Evolutionary conservation across 2,113 vertebrate species (phyloP).

Genomic region (Petrocephalus microphthalmus): DNA sequence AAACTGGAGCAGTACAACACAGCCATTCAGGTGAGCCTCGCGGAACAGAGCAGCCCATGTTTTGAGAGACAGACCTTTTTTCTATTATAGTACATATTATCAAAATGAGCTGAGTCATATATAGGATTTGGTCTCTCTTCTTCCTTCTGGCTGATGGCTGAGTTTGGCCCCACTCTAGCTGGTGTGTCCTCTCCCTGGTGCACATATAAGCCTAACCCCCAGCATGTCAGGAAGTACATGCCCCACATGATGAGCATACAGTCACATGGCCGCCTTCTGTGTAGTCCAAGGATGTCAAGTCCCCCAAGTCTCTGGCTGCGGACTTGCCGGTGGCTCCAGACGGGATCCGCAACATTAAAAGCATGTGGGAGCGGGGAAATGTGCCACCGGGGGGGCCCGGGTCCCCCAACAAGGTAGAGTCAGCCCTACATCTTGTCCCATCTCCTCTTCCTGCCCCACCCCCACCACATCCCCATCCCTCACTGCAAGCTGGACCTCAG

Average conservation of each 20-base stretch:
- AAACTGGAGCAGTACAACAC: constrained; percentile 85
- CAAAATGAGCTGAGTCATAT: too few species aligned
- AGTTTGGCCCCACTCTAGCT: neutral
- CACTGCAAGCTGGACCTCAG: neutral
- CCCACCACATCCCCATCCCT: neutral
- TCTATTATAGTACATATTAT: too few species aligned
- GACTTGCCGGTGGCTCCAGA: constrained; percentile 76
- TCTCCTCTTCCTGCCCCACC: too few species aligned
- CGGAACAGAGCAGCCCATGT: neutral
- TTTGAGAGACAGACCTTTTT: neutral
- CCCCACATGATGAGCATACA: neutral
- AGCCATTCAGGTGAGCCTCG: constrained; percentile 75
- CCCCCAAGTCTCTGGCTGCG: constrained; percentile 64
- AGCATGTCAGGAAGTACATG: neutral
- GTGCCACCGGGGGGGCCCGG: constrained; percentile 65
- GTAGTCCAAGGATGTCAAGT: constrained; percentile 76
- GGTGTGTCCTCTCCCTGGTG: neutral
- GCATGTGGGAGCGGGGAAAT: constrained; percentile 95
- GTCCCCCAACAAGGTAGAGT: constrained; percentile 72
- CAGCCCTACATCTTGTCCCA: neutral
- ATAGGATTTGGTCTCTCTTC: neutral
- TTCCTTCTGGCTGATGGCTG: neutral
- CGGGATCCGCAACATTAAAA: constrained; percentile 87
- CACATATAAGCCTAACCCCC: neutral
- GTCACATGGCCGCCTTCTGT: neutral